Evolutionary conservation across 2,888 invertebrate genomes (phyloP), one percentile per base, ranked within the genome.

Genomic region (Leptothorax acervorum): DNA sequence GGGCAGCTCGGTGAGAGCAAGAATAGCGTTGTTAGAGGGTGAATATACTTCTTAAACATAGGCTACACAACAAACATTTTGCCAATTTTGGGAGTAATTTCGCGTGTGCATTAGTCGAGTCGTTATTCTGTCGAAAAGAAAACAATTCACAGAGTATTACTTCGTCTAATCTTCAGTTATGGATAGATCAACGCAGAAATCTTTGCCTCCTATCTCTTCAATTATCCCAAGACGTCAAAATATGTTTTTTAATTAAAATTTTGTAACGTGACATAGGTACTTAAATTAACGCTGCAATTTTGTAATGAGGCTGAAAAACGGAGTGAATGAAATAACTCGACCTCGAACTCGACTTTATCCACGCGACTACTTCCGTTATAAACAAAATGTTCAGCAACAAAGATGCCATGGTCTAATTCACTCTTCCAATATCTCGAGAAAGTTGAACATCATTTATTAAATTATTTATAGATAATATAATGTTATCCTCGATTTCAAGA

Each of bases 21-120:
- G 92, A 88, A 91, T 94, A 82, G 94, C 94, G 35, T 88, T 91
- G 86, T 87, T 95, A 48, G 94, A 94, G 93, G 94, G 94, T 94
- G 85, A 91, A 88, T 90, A 88, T 90, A 88, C 15, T 82, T 51
- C 18, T 65, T 12, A 55, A 45, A 51, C 42, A n/a, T 39, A 53
- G 23, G 0, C 2, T 35, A 5, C 35, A 35, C 35, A 23, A 23
- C 35, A 2, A 35, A 9, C 48, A 39, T 62, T 45, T 82, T 18
- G 28, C 5, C 3, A 62, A 31, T 35, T 5, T 39, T 55, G 3
- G 0, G 18, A 53, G 23, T 57, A 45, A n/a, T 65, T 23, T 23
- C 23, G 23, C 11, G 23, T 18, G 51, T 39, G 63, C 9, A 12
- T 11, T 12, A 9, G 31, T 62, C 15, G 63, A 15, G 11, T 4